Evolutionary conservation across 1,140 invertebrate species (phyloP).

Genomic region (Trachymyrmex cornetzi): DNA sequence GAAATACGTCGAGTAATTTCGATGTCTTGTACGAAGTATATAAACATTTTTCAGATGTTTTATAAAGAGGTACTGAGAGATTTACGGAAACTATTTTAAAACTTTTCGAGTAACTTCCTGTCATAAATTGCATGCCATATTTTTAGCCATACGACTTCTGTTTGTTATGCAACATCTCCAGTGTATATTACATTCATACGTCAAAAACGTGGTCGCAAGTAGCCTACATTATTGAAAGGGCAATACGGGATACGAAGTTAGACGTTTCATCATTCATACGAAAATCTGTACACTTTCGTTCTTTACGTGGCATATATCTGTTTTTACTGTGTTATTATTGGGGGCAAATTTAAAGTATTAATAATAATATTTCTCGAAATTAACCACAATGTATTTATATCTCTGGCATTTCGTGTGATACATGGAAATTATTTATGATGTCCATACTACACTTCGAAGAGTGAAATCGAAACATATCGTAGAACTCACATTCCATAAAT

Average conservation of each 20-base stretch:
- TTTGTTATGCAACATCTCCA: constrained; percentile 18
- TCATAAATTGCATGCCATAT: constrained; percentile 34
- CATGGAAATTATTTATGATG: constrained; percentile 10
- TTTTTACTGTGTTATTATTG: neutral
- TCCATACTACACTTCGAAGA: neutral
- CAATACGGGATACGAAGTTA: neutral
- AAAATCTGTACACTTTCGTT: constrained; percentile 12
- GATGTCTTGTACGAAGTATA: neutral
- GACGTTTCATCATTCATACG: constrained; percentile 2
- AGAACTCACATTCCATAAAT: constrained; percentile 33
- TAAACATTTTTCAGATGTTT: constrained; percentile 14
- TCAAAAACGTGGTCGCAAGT: constrained; percentile 7
- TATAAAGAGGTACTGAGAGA: constrained; percentile 14
- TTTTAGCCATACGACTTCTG: constrained; percentile 26
- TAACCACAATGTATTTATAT: neutral
- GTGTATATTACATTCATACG: neutral
- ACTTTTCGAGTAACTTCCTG: constrained; percentile 32
- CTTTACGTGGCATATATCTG: neutral
- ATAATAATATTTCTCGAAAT: neutral
- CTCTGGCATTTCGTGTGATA: neutral
- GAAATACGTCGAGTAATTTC: neutral
- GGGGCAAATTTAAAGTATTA: neutral
- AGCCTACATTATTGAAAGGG: neutral
- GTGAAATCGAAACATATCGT: constrained; percentile 41
- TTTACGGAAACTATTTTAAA: constrained; percentile 38